A percentile compares a stretch with the other conserved stretches of the same genome.
phyloP scores from a whole-genome alignment of 2,888 invertebrate species.

The Isotomurus palustris region DNA sequence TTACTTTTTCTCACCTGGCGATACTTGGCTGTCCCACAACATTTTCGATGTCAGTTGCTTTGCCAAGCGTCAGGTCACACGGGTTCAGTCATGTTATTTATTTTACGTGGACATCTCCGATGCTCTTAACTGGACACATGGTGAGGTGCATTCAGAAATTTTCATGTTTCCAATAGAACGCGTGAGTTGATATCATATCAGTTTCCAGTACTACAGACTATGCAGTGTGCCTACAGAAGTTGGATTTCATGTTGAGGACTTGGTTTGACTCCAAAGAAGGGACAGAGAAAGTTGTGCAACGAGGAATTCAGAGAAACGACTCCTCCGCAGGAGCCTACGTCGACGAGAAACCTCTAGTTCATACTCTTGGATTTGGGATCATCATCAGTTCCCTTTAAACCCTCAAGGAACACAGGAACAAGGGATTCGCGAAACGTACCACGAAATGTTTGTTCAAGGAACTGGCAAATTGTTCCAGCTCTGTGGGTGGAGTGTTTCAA shows the following conservation, averaged over 20 bases:
- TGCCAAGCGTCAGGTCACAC: conserved; percentile 12
- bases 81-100: conserved; percentile 20
- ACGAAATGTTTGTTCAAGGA: conserved; percentile 19
- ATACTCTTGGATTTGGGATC: conserved; percentile 12
- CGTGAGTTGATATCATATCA: too few species aligned
- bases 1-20: conserved; percentile 6
- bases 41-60: conserved; percentile 13
- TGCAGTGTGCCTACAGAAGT: too few species aligned
- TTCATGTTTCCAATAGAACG: too few species aligned
- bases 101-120: conserved; percentile 20
- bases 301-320: conserved; percentile 1
- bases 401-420: conserved; percentile 10
- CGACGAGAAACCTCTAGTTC: conserved; percentile 12
- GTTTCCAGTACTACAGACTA: too few species aligned
- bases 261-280: conserved; percentile 13
- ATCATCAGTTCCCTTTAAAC: conserved; percentile 15
- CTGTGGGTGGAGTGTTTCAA: conserved; percentile 15
- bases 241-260: conserved; percentile 14
- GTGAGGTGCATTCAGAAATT: too few species aligned
- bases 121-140: too few species aligned
- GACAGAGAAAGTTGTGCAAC: not conserved
- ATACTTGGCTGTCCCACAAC: conserved; percentile 10
- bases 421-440: conserved; percentile 15
- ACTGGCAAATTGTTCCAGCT: conserved; percentile 17
- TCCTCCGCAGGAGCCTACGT: conserved; percentile 17